Evolutionary conservation across 2,888 invertebrate genomes (phyloP).

Genomic region (Standfussiana lucernea): DNA sequence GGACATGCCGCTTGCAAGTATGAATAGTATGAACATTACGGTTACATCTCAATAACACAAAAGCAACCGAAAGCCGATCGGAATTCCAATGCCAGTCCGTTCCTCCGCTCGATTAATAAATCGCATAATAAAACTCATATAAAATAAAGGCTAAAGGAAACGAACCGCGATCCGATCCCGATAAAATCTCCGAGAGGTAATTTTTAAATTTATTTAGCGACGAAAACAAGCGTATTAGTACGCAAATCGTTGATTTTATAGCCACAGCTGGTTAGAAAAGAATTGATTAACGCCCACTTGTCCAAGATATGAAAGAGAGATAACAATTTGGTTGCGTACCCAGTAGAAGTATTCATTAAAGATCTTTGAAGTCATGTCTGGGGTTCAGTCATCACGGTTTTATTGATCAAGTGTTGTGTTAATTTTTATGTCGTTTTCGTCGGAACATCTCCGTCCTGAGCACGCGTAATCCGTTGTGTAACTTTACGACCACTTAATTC

Average conservation of each 20-base stretch:
- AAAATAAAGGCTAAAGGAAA: constrained; percentile 77
- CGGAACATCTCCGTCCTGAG: constrained; percentile 2
- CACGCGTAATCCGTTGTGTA: constrained; percentile 47
- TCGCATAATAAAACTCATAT: constrained; percentile 80
- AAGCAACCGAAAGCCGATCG: constrained; percentile 72
- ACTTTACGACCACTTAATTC: constrained; percentile 60
- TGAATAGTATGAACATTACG: constrained; percentile 55
- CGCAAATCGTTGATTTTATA: constrained; percentile 79
- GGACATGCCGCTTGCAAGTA: constrained; percentile 40
- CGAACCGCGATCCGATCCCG: constrained; percentile 76
- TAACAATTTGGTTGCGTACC: constrained; percentile 63
- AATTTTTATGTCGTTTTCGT: constrained; percentile 15
- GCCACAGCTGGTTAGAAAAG: constrained; percentile 70
- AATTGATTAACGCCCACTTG: constrained; percentile 76
- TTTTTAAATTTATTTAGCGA: constrained; percentile 79
- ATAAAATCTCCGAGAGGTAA: constrained; percentile 78
- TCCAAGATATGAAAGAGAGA: constrained; percentile 65
- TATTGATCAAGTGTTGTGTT: constrained; percentile 29
- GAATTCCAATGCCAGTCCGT: constrained; percentile 74
- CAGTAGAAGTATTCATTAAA: constrained; percentile 29
- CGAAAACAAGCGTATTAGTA: constrained; percentile 79
- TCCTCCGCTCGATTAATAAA: constrained; percentile 76
- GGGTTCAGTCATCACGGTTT: constrained; percentile 23
- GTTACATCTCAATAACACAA: constrained; percentile 79
- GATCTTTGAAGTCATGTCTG: constrained; percentile 29